Conservation (phyloP, 2,888 invertebrate genomes). For the Megaustenia siamemsis region DNA sequence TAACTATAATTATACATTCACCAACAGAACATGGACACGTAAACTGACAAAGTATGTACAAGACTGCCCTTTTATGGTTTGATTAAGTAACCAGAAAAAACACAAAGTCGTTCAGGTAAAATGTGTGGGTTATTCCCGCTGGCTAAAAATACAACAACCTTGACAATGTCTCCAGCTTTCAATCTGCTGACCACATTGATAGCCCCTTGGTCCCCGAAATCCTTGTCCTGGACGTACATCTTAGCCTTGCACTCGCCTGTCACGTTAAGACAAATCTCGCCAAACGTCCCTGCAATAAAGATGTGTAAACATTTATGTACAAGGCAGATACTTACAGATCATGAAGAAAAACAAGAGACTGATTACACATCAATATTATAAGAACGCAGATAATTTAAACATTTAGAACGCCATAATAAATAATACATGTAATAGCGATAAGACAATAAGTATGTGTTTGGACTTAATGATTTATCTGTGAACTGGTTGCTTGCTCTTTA, state of each 20-base stretch:
- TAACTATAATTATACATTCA: no score
- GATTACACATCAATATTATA: no score
- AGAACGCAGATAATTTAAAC: no score
- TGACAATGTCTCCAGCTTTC: conserved; percentile 20
- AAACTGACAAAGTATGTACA: no score
- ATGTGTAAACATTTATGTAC: background rate
- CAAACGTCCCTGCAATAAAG: conserved; percentile 27
- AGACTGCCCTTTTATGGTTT: background rate
- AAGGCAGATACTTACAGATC: no score
- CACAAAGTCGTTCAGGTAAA: conserved; percentile 31
- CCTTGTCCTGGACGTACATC: conserved; percentile 49
- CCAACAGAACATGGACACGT: no score
- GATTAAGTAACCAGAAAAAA: conserved; percentile 42
- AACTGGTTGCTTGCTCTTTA: no score
- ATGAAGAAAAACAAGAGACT: no score
- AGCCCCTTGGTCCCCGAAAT: conserved; percentile 43
- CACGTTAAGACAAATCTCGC: conserved; percentile 35
- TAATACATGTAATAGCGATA: no score
- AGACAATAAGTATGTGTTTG: no score
- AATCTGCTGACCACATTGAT: conserved; percentile 26
- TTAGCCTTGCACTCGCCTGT: conserved; percentile 27
- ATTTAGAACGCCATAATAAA: no score
- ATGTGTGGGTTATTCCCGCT: conserved; percentile 32
- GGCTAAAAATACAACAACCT: conserved; percentile 24
- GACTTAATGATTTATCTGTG: no score